Evolutionary conservation across 2,888 invertebrate genomes (phyloP).

Genomic region (Eristalis arbustorum): DNA sequence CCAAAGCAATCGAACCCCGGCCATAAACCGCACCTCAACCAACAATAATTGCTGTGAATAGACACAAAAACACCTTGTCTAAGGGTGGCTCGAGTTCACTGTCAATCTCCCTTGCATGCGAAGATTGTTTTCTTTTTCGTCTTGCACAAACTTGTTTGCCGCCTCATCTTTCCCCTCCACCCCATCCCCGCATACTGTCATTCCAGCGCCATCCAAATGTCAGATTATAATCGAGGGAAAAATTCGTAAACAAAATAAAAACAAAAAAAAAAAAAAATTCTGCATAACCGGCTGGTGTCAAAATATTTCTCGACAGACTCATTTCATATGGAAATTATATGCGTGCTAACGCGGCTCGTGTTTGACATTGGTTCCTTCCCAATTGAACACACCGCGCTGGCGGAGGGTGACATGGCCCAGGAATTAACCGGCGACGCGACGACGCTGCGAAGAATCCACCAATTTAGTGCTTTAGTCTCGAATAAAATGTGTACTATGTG

Average conservation of each 20-base stretch:
- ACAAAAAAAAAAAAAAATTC: conserved; percentile 26
- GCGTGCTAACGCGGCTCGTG: conserved; percentile 22
- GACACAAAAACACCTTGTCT: neutral
- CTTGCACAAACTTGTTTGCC: neutral
- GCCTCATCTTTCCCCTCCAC: neutral
- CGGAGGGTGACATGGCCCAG: neutral
- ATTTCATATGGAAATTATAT: conserved; percentile 31
- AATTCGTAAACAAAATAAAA: conserved; percentile 20
- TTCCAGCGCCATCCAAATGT: neutral
- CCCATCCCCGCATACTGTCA: neutral
- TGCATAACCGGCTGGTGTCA: conserved; percentile 35
- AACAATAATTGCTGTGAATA: neutral
- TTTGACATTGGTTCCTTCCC: conserved; percentile 26
- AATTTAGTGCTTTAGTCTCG: neutral
- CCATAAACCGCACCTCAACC: too few species aligned
- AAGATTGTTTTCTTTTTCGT: neutral
- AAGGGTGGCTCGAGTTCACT: neutral
- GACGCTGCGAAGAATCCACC: neutral
- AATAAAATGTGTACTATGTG: conserved; percentile 6
- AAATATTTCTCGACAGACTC: conserved; percentile 5
- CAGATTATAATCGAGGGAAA: conserved; percentile 2
- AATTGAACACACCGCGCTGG: neutral
- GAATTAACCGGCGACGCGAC: neutral
- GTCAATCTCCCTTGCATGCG: neutral
- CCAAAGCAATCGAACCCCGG: neutral